Conservation (phyloP, 1,140 invertebrate species). For the Ceratitis capitata region DNA sequence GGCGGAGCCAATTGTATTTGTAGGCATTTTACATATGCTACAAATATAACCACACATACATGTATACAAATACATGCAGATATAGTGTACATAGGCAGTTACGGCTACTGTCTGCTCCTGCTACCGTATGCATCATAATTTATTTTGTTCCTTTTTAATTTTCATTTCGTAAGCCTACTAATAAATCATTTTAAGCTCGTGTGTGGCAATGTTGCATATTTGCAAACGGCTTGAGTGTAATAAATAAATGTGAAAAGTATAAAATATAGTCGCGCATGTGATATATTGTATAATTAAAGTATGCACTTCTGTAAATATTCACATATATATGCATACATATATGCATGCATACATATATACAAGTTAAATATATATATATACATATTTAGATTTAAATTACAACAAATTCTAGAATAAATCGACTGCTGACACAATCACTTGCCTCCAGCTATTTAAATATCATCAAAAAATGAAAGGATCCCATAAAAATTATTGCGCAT, state of each 20-base stretch:
- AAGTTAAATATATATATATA: too few relatives aligned
- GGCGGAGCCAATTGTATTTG: too few relatives aligned
- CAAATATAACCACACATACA: not conserved
- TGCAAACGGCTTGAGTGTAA: not conserved
- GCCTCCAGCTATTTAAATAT: not conserved
- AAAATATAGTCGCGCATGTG: too few relatives aligned
- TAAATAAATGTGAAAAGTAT: not conserved
- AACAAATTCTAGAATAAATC: too few relatives aligned
- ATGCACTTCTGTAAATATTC: not conserved
- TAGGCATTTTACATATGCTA: not conserved
- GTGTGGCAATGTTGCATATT: not conserved
- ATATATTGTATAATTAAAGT: not conserved
- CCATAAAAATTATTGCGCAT: not conserved
- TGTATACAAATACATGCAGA: not conserved
- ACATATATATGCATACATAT: not conserved
- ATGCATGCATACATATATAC: too few relatives aligned
- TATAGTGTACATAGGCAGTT: not conserved
- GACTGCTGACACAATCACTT: too few relatives aligned
- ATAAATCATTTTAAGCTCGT: constrained; percentile 22
- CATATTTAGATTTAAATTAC: too few relatives aligned
- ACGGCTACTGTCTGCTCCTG: not conserved
- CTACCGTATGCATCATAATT: not conserved
- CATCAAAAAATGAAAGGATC: not conserved
- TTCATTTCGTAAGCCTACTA: not conserved
- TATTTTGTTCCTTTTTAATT: not conserved